A percentile compares a stretch with the other conserved stretches of the same genome.
phyloP scores from a whole-genome alignment of 2,113 vertebrate genomes.

The Pantherophis guttatus region DNA sequence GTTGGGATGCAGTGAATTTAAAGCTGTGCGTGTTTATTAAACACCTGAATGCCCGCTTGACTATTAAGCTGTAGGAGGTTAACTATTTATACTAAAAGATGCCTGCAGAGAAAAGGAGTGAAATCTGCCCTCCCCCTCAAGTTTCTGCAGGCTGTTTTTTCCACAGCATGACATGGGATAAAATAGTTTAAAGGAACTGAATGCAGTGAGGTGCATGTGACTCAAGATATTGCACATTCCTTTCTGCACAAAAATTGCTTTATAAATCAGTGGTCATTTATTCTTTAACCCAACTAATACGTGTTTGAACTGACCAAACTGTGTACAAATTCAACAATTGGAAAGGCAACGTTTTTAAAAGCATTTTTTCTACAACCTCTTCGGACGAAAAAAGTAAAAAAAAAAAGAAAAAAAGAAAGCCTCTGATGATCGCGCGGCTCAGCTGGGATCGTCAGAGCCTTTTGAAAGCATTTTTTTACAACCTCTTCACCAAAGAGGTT shows the following conservation, averaged over 20 bases:
- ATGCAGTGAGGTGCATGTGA: not conserved
- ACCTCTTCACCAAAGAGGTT: no score
- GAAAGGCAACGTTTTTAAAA: not conserved
- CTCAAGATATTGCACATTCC: not conserved
- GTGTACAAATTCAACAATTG: not conserved
- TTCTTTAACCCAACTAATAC: not conserved
- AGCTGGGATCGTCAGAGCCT: no score
- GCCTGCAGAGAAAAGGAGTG: not conserved
- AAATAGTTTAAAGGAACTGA: not conserved
- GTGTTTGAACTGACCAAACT: not conserved
- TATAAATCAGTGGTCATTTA: not conserved
- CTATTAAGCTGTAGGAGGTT: not conserved
- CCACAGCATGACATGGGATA: not conserved
- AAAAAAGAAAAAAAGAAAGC: no score
- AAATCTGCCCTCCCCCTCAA: not conserved
- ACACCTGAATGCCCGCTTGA: not conserved
- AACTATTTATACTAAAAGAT: not conserved
- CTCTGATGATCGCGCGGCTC: no score
- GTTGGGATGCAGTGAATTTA: not conserved
- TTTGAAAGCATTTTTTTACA: no score
- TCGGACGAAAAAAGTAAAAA: no score
- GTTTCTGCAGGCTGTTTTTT: not conserved
- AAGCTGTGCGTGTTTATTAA: not conserved
- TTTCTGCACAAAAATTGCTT: not conserved
- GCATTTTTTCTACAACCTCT: no score